A percentile compares a stretch with the other conserved stretches of the same genome.
Conservation (phyloP, 37 sponge, comb jelly and placozoan genomes). For the Aphrocallistes beatrix region DNA sequence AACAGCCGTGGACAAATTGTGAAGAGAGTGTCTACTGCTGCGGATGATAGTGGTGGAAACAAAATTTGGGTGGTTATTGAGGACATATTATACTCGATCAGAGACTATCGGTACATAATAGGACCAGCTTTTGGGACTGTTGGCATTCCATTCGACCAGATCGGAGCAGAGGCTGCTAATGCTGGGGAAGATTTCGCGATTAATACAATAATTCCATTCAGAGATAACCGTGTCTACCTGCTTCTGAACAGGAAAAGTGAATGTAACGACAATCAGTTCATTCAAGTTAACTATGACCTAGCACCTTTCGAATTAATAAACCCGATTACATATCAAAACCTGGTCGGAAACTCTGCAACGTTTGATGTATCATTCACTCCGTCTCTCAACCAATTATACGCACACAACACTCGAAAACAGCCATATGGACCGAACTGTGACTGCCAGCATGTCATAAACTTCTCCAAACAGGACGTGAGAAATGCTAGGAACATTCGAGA, state of each 20-base stretch:
- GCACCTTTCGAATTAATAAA: not conserved
- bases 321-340: not conserved
- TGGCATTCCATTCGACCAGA: not conserved
- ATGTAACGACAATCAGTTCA: not conserved
- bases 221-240: not conserved
- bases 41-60: not conserved
- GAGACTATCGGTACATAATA: not conserved
- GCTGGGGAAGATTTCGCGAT: not conserved
- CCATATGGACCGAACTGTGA: not conserved
- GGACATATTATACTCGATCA: not conserved
- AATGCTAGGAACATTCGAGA: not conserved
- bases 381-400: not conserved
- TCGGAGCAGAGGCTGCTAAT: not conserved
- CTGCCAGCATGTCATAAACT: not conserved
- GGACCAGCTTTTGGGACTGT: not conserved
- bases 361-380: constrained; percentile 1
- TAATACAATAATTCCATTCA: constrained; percentile 2
- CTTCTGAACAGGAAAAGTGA: not conserved
- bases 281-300: not conserved
- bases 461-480: not conserved
- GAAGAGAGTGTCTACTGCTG: not conserved
- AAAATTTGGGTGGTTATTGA: not conserved
- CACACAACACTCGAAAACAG: not conserved
- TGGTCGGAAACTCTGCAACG: not conserved
- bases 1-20: not conserved